Percentiles rank a stretch among this genome's conserved stretches.
Evolutionary conservation across 2,888 invertebrate genomes (phyloP).

Genomic region (Calephelis perditalis): DNA sequence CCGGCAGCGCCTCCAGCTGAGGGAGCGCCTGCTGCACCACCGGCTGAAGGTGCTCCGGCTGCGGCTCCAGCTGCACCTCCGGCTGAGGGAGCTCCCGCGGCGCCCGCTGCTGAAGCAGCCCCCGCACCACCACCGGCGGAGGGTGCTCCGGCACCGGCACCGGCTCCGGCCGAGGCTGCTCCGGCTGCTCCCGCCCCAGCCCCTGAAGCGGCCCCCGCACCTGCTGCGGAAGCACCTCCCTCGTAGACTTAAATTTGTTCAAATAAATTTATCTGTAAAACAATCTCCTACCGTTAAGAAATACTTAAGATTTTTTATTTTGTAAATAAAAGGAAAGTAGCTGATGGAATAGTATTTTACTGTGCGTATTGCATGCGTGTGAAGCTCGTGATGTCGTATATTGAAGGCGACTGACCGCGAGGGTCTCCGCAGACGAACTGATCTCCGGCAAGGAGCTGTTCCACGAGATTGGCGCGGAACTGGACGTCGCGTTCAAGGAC

Average conservation of each 20-base stretch:
- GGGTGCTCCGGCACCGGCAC: slow-evolving; percentile 22
- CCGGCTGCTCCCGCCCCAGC: slow-evolving; percentile 28
- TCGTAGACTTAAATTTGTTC: slow-evolving; percentile 17
- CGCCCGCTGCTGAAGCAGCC: slow-evolving; percentile 27
- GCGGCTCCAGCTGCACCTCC: too few species aligned
- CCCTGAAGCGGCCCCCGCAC: slow-evolving; percentile 24
- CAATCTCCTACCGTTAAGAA: slow-evolving; percentile 14
- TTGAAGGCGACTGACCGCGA: slow-evolving; percentile 40
- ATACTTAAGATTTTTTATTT: slow-evolving; percentile 42
- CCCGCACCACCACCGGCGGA: slow-evolving; percentile 32
- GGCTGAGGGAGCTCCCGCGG: slow-evolving; percentile 36
- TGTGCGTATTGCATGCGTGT: slow-evolving; percentile 45
- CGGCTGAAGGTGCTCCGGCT: slow-evolving; percentile 30
- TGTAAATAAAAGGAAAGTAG: slow-evolving; percentile 59
- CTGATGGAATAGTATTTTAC: slow-evolving; percentile 67
- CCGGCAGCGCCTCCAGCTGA: slow-evolving; percentile 26
- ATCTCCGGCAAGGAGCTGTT: slow-evolving; percentile 93
- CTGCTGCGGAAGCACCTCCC: slow-evolving; percentile 15
- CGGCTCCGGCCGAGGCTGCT: slow-evolving; percentile 32
- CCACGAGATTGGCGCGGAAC: slow-evolving; percentile 94
- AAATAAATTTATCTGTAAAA: slow-evolving; percentile 10
- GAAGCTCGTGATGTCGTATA: slow-evolving; percentile 31
- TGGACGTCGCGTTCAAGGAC: slow-evolving; percentile 93
- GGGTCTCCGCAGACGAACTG: slow-evolving; percentile 85
- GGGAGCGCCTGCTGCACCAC: slow-evolving; percentile 13